phyloP scores from a whole-genome alignment of 2,888 invertebrate genomes.

The Baronia brevicornis region DNA sequence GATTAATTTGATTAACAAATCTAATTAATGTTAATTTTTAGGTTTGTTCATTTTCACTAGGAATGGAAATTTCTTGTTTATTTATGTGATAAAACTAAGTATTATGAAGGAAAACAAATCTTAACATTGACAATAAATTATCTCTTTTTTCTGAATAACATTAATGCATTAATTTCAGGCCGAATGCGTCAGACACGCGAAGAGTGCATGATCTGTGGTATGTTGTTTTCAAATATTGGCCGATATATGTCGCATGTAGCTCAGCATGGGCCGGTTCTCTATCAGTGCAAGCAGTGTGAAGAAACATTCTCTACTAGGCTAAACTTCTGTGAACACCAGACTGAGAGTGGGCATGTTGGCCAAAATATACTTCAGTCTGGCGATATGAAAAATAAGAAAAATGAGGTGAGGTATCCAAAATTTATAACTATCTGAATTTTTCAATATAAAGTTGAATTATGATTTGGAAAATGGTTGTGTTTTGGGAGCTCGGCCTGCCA shows the following conservation, averaged over 20 bases:
- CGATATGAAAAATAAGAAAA: no score
- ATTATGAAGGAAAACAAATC: no score
- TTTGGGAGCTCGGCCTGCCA: no score
- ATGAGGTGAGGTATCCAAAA: no score
- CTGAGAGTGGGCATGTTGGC: slow-evolving; percentile 67
- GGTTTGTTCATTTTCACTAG: no score
- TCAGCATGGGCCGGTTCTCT: slow-evolving; percentile 77
- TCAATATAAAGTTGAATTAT: no score
- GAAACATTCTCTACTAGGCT: slow-evolving; percentile 63
- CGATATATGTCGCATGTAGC: slow-evolving; percentile 75
- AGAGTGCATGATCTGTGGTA: slow-evolving; percentile 65
- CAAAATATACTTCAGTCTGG: slow-evolving; percentile 42
- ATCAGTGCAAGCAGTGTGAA: slow-evolving; percentile 74
- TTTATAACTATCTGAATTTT: no score
- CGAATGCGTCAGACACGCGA: slow-evolving; percentile 47
- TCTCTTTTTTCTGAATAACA: no score
- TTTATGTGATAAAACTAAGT: background rate
- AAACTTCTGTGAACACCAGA: slow-evolving; percentile 75
- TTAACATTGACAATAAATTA: no score
- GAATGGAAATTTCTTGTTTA: background rate
- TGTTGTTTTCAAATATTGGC: slow-evolving; percentile 57
- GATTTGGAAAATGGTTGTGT: no score
- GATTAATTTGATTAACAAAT: no score
- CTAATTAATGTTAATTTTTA: no score
- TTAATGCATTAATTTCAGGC: slow-evolving; percentile 34